phyloP scores from a whole-genome alignment of 2,113 vertebrate species.

The Balaeniceps rex region DNA sequence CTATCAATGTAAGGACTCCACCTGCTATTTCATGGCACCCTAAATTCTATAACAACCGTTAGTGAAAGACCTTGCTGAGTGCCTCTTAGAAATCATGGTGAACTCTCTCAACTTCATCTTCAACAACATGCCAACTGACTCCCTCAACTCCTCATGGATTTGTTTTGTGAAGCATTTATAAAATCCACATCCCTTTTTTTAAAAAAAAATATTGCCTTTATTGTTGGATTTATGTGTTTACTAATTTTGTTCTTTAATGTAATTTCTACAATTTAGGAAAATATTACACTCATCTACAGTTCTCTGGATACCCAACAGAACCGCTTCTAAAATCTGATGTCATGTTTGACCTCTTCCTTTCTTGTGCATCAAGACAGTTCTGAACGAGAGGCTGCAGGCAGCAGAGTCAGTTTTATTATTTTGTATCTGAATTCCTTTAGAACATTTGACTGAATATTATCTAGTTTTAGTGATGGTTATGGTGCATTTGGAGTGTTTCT shows the following conservation, averaged over 20 bases:
- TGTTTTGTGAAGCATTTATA: background rate
- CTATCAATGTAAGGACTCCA: background rate
- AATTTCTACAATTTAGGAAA: background rate
- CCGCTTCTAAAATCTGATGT: background rate
- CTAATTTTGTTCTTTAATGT: background rate
- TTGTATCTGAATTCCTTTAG: background rate
- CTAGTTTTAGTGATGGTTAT: background rate
- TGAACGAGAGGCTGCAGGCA: background rate
- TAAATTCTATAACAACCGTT: background rate
- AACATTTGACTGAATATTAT: background rate
- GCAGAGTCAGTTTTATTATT: background rate
- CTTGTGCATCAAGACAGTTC: background rate
- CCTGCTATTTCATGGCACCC: background rate
- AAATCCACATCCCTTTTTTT: background rate
- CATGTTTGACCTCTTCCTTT: background rate
- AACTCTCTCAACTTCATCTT: background rate
- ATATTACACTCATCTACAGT: background rate
- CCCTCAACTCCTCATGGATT: background rate
- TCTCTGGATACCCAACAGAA: background rate
- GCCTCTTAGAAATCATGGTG: background rate
- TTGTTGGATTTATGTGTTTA: background rate
- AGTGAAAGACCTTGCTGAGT: background rate
- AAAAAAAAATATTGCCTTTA: background rate
- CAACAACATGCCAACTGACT: background rate
- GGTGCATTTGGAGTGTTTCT: background rate